Evolutionary conservation across 2,113 vertebrate species (phyloP).

Genomic region (Steatornis caripensis): DNA sequence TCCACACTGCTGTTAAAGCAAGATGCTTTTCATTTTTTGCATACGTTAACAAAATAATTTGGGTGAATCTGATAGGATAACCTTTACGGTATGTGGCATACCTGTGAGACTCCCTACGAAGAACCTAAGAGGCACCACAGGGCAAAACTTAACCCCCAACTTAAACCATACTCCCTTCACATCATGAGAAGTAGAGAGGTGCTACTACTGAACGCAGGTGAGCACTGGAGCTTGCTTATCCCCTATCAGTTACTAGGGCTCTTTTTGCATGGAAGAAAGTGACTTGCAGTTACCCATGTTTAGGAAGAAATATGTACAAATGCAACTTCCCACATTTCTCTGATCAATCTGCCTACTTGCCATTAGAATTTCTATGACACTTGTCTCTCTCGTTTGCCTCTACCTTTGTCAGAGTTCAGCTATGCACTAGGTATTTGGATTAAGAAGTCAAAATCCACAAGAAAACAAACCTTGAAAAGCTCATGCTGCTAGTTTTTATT

Average conservation of each 20-base stretch:
- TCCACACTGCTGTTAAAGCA: neutral
- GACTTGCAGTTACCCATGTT: neutral
- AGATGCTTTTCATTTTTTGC: neutral
- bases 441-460: constrained; percentile 9
- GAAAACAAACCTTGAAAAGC: constrained; percentile 9
- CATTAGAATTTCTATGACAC: neutral
- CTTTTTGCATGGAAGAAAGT: neutral
- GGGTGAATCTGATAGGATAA: neutral
- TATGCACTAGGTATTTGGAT: neutral
- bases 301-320: neutral
- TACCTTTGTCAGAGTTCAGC: neutral
- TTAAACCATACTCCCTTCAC: neutral
- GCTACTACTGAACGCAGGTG: neutral
- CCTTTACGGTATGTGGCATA: neutral
- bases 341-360: neutral
- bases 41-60: neutral
- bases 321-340: neutral
- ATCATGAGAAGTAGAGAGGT: neutral
- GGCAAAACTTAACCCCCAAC: neutral
- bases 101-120: neutral
- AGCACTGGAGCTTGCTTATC: neutral
- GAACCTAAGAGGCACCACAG: neutral
- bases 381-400: neutral
- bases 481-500: constrained; percentile 55
- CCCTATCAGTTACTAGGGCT: neutral